Base-by-base conservation (phyloP, 2,888 invertebrate species). In the Tethea ocularis region DNA sequence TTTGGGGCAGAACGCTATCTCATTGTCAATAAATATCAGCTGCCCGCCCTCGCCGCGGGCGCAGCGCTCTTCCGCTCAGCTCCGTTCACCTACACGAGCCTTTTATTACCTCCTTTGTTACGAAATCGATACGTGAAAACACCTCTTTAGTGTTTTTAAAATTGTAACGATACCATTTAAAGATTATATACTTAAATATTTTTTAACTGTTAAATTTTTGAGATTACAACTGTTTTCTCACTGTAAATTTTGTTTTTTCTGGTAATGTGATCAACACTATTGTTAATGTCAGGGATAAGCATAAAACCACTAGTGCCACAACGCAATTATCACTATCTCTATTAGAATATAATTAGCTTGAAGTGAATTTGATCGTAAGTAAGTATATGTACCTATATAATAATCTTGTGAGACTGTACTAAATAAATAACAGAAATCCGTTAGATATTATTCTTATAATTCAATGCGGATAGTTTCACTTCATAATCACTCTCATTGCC, bases 1-100 rank as follows among this genome's bases (percentile, higher is more conserved):
- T 87, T 86, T 80, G 86, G 85, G 77, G 72, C 78, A 70, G 56
- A 60, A 68, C 76, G 75, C 75, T 87, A 87, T 87, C 86, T 84
- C 75, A 63, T 68, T 71, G 80, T 84, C 86, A 82, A 87, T 87
- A 87, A 87, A 87, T 87, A 84, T 77, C 71, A 67, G 65, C 56
- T 57, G 52, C 56, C 76, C 66, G 71, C 74, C 72, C 68, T 65
- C 64, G 60, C 76, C 74, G 67, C 67, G 78, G 72, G 75, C 46
- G 46, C 75, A 65, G 64, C 69, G 60, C 67, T 68, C 74, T 71
- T 72, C 73, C 75, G 75, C 73, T 64, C 51, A 46, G 29, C 52
- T 46, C 46, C 17, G 46, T 46, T 46, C 46, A 46, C 61, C 57
- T 54, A 52, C 52, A 46, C 33, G 57, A 56, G 62, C 58, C 65